A percentile compares a stretch with the other conserved stretches of the same genome.
These are phyloP conservation scores for Athalia circularis DNA, from an alignment of 2,888 invertebrate genomes.

Conservation along the genomic window DNA sequence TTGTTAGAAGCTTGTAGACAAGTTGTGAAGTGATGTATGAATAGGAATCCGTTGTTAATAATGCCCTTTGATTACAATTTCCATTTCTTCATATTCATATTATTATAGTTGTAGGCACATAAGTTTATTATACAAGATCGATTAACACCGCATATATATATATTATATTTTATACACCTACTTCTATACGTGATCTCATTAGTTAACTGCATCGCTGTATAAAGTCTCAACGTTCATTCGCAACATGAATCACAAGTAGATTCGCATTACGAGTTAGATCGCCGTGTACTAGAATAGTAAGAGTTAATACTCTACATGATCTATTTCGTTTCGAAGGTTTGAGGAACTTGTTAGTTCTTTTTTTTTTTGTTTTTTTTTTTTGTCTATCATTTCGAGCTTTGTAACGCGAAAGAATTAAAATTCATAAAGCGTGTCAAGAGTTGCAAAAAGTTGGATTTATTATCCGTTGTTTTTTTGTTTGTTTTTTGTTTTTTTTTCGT, in stretches of 20 bases:
- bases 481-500: too few species aligned
- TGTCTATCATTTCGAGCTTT: too few species aligned
- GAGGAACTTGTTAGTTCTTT: too few species aligned
- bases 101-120: slow-evolving; percentile 37
- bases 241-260: slow-evolving; percentile 19
- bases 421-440: too few species aligned
- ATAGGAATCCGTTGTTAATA: slow-evolving; percentile 62
- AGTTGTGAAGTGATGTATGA: slow-evolving; percentile 56
- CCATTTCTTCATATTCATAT: slow-evolving; percentile 31
- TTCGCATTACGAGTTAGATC: too few species aligned
- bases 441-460: too few species aligned
- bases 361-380: too few species aligned
- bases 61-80: slow-evolving; percentile 67
- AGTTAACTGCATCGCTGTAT: slow-evolving; percentile 51
- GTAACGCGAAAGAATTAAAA: not conserved
- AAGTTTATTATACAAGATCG: slow-evolving; percentile 61
- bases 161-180: too few species aligned
- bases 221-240: slow-evolving; percentile 13
- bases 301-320: too few species aligned
- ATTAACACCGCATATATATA: slow-evolving; percentile 66
- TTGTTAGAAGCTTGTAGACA: not conserved
- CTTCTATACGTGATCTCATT: slow-evolving; percentile 59
- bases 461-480: too few species aligned
- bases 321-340: too few species aligned
- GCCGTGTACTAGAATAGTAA: too few species aligned